phyloP scores from a whole-genome alignment of 2,888 invertebrate species.

The Microctonus brassicae region DNA sequence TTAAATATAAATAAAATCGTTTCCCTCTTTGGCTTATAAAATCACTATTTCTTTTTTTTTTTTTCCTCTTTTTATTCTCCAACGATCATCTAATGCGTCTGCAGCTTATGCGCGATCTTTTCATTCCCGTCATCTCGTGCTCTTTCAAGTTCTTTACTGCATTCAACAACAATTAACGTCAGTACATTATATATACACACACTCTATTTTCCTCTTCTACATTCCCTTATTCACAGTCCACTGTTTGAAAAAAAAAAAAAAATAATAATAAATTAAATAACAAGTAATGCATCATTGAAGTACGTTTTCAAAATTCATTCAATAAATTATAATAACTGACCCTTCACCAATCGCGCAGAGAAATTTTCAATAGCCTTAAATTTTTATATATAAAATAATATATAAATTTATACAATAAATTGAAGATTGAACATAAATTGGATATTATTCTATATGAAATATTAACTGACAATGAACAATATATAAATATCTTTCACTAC shows the following conservation, averaged over 20 bases:
- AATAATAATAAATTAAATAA: not conserved
- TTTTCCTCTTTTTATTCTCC: not conserved
- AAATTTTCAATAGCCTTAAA: not conserved
- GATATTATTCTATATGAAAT: not conserved
- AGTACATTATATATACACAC: too few species aligned
- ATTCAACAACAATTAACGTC: slow-evolving; percentile 13
- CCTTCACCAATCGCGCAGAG: not conserved
- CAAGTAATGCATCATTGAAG: not conserved
- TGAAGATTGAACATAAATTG: not conserved
- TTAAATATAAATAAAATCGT: not conserved
- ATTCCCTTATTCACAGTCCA: not conserved
- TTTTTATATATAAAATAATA: not conserved
- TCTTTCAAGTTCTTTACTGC: slow-evolving; percentile 6
- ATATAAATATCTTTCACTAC: not conserved
- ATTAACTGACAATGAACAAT: too few species aligned
- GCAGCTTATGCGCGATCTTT: not conserved
- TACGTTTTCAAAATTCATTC: not conserved
- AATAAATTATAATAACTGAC: not conserved
- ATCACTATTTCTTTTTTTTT: not conserved
- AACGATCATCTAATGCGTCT: slow-evolving; percentile 19
- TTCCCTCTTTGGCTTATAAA: not conserved
- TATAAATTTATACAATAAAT: not conserved
- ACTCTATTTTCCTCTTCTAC: not conserved
- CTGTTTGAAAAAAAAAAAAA: not conserved
- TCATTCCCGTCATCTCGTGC: not conserved